Evolutionary conservation across 2,888 invertebrate genomes (phyloP).

Genomic region (Tanypteryx hageni): DNA sequence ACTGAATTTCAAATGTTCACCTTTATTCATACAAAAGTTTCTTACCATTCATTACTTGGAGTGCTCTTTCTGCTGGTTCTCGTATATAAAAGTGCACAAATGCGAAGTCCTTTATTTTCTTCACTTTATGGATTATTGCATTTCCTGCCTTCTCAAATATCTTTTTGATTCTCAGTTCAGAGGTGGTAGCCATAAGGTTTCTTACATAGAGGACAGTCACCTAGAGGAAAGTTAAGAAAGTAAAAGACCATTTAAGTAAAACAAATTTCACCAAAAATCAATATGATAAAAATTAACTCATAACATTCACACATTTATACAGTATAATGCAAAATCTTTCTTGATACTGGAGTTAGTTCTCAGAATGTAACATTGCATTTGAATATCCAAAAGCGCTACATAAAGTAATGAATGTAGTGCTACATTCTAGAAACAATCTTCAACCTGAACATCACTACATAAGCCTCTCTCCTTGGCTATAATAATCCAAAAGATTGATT

Average conservation of each 20-base stretch:
- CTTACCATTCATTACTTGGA: constrained; percentile 71
- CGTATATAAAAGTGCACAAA: constrained; percentile 85
- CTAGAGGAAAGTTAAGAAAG: constrained; percentile 79
- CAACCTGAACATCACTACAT: no score
- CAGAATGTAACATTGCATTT: no score
- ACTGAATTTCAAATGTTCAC: background rate
- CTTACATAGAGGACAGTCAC: constrained; percentile 86
- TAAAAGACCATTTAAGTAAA: constrained; percentile 4
- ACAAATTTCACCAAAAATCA: constrained; percentile 65
- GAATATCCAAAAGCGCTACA: no score
- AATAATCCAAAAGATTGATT: no score
- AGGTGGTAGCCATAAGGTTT: constrained; percentile 79
- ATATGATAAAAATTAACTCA: constrained; percentile 60
- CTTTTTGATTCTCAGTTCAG: constrained; percentile 77
- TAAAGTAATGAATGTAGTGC: no score
- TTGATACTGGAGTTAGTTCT: no score
- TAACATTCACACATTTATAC: no score
- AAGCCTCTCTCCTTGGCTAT: no score
- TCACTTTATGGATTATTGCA: constrained; percentile 80
- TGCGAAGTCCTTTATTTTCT: constrained; percentile 87
- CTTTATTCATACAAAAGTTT: no score
- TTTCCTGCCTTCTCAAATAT: constrained; percentile 73
- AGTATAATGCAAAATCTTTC: no score
- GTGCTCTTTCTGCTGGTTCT: constrained; percentile 80
- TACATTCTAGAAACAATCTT: no score